These are phyloP conservation scores for Amblyopsis hoosieri DNA, from an alignment of 2,797 vertebrate genomes.

Conservation along the genomic window DNA sequence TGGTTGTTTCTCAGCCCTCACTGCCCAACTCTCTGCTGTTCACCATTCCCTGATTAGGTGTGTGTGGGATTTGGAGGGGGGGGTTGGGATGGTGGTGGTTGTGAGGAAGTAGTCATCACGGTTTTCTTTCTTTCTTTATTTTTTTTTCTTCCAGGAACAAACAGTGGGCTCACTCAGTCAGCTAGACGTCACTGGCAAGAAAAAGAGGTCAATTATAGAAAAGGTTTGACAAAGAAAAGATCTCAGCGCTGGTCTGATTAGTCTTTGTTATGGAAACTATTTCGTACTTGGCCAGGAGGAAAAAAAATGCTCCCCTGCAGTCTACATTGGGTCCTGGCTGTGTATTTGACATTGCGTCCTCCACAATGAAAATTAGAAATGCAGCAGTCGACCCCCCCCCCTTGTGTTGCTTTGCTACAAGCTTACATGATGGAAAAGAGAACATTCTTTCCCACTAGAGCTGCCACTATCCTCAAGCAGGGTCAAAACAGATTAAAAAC, in stretches of 20 bases:
- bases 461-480: conserved; percentile 1
- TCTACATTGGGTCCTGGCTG: conserved; percentile 17
- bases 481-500: not conserved
- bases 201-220: conserved; percentile 58
- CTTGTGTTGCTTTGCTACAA: not conserved
- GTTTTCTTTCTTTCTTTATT: conserved; percentile 31
- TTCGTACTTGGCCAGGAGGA: conserved; percentile 1
- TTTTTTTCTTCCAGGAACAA: conserved; percentile 47
- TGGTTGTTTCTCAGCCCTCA: conserved; percentile 47
- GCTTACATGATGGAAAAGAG: not conserved
- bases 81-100: conserved; percentile 36
- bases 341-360: conserved; percentile 10
- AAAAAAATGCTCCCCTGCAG: conserved; percentile 16
- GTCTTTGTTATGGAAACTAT: conserved; percentile 52
- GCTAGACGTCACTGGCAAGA: conserved; percentile 42
- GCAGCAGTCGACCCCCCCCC: conserved; percentile 7
- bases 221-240: conserved; percentile 20
- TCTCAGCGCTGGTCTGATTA: conserved; percentile 37
- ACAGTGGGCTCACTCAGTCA: conserved; percentile 65
- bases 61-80: conserved; percentile 17
- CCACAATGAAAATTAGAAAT: conserved; percentile 21
- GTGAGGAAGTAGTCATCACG: conserved; percentile 44
- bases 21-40: conserved; percentile 41
- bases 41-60: conserved; percentile 38
- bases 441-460: not conserved